phyloP scores from a whole-genome alignment of 2,888 invertebrate genomes.

The Syritta pipiens region DNA sequence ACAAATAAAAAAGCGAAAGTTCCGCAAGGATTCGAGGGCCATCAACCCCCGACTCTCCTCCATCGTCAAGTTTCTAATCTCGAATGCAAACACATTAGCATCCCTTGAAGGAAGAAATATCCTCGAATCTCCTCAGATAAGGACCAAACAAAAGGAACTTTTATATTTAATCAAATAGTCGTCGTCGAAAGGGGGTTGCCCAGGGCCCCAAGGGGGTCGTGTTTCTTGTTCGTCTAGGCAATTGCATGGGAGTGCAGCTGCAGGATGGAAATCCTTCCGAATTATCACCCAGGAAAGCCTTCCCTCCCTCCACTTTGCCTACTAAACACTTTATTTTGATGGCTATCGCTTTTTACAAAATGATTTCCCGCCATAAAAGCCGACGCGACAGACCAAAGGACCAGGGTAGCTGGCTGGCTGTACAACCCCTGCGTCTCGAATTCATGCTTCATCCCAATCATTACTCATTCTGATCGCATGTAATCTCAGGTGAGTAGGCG shows the following conservation, averaged over 20 bases:
- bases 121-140: not conserved
- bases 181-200: not conserved
- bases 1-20: conserved; percentile 57
- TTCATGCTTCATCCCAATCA: conserved; percentile 61
- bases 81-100: conserved; percentile 67
- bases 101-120: conserved; percentile 3
- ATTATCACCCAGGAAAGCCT: conserved; percentile 39
- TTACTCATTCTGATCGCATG: conserved; percentile 69
- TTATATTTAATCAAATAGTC: conserved; percentile 55
- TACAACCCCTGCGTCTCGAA: conserved; percentile 38
- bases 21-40: conserved; percentile 30
- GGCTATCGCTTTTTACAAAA: conserved; percentile 67
- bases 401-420: conserved; percentile 32
- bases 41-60: too few species aligned
- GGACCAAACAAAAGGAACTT: conserved; percentile 34
- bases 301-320: conserved; percentile 30
- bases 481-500: conserved; percentile 65
- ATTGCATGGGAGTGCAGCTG: conserved; percentile 67
- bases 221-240: conserved; percentile 25
- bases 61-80: conserved; percentile 42
- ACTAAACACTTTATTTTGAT: conserved; percentile 69
- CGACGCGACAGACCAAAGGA: too few species aligned
- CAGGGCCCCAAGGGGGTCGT: conserved; percentile 62
- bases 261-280: conserved; percentile 40
- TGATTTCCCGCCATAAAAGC: conserved; percentile 61